These are phyloP conservation scores for Nesoenas mayeri DNA, from an alignment of 2,113 vertebrate species.

Conservation along the genomic window DNA sequence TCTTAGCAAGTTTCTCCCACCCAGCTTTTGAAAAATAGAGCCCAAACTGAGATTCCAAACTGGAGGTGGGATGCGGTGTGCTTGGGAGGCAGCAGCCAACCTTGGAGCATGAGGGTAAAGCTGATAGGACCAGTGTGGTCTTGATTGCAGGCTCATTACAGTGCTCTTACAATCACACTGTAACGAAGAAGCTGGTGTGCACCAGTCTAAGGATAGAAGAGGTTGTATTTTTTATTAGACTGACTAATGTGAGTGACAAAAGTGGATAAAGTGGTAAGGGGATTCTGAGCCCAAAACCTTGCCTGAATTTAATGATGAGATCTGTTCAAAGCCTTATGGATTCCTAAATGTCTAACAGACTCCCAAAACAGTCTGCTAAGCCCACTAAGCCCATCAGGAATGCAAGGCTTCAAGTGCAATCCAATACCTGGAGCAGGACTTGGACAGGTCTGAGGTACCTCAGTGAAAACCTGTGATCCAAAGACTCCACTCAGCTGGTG, in stretches of 20 bases:
- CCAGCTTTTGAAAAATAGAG: not conserved
- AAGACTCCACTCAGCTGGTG: not conserved
- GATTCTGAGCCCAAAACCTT: not conserved
- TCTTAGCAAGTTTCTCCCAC: not conserved
- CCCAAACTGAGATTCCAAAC: not conserved
- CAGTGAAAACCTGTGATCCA: not conserved
- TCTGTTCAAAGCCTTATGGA: accelerated
- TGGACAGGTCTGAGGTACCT: not conserved
- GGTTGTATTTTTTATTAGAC: not conserved
- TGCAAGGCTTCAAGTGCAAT: not conserved
- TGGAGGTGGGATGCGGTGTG: not conserved
- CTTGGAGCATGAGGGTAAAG: not conserved
- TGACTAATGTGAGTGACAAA: not conserved
- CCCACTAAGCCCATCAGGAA: not conserved
- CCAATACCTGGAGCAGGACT: not conserved
- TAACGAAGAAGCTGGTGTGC: too few relatives aligned
- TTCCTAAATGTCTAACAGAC: not conserved
- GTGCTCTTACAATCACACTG: not conserved
- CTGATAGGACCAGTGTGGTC: not conserved
- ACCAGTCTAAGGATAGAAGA: not conserved
- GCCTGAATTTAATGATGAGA: not conserved
- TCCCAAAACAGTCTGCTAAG: not conserved
- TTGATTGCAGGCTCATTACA: accelerated
- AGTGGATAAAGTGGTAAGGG: not conserved
- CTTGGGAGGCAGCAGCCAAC: not conserved